Percentiles rank a stretch among this genome's conserved stretches.
Conservation (phyloP, 53 echinoderm and acorn worm species). For the Mesocentrotus franciscanus region DNA sequence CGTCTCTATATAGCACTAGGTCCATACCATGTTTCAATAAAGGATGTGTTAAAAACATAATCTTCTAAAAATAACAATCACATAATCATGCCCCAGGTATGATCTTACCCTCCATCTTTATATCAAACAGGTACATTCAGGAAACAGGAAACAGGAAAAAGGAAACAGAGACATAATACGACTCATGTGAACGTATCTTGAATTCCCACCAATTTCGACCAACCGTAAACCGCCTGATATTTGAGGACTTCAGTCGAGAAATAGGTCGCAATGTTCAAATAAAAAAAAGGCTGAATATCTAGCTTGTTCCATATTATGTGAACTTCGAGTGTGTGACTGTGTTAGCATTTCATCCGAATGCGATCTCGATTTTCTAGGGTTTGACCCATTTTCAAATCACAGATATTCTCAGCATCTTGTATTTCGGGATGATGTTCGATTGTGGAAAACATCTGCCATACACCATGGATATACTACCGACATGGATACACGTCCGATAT, state of each 20-base stretch:
- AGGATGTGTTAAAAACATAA: too few species aligned
- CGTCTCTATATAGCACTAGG: too few species aligned
- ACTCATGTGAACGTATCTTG: background rate
- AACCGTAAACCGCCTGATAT: background rate
- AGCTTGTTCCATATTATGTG: background rate
- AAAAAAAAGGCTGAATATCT: background rate
- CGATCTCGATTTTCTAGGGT: background rate
- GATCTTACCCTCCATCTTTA: background rate
- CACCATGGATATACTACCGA: background rate
- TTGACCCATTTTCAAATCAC: background rate
- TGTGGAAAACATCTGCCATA: slow-evolving; percentile 18
- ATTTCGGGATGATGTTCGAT: background rate
- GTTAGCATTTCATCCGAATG: background rate
- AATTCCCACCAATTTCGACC: background rate
- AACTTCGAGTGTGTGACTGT: background rate
- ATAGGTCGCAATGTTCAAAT: background rate
- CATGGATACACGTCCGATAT: background rate
- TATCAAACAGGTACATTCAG: background rate
- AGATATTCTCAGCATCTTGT: background rate
- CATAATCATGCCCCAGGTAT: too few species aligned
- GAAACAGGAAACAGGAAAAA: background rate
- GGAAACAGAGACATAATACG: slow-evolving; percentile 10
- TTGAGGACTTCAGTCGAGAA: background rate
- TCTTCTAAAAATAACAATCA: too few species aligned
- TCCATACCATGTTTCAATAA: too few species aligned